Conservation (phyloP, 2,797 vertebrate genomes). For the Rallus crepitans region DNA sequence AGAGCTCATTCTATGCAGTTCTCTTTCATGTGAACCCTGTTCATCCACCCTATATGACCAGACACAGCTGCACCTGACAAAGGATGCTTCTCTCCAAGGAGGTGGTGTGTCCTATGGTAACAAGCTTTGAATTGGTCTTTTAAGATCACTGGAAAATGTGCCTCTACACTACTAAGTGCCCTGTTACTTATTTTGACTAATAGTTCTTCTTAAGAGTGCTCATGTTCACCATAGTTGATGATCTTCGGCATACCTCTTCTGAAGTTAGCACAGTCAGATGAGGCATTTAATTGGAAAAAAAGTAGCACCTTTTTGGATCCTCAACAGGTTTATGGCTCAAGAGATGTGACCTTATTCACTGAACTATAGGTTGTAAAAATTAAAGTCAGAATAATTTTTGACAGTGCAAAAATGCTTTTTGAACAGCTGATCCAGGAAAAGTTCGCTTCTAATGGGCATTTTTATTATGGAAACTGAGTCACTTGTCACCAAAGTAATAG, state of each 20-base stretch:
- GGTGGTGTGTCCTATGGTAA: not conserved
- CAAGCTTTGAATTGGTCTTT: not conserved
- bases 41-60: not conserved
- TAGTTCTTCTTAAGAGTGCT: not conserved
- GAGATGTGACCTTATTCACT: not conserved
- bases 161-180: not conserved
- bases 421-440: not conserved
- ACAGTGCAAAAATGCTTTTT: not conserved
- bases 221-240: not conserved
- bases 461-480: not conserved
- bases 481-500: not conserved
- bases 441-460: not conserved
- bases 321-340: not conserved
- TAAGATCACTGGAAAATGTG: not conserved
- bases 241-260: not conserved
- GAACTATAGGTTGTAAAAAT: not conserved
- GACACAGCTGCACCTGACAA: not conserved
- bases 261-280: not conserved
- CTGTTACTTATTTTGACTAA: not conserved
- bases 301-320: not conserved
- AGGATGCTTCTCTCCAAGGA: not conserved
- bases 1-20: not conserved
- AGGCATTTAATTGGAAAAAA: not conserved
- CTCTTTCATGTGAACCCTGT: not conserved
- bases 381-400: not conserved